Evolutionary conservation across 2,797 vertebrate species (phyloP).

Genomic region (Anomalospiza imberbis): DNA sequence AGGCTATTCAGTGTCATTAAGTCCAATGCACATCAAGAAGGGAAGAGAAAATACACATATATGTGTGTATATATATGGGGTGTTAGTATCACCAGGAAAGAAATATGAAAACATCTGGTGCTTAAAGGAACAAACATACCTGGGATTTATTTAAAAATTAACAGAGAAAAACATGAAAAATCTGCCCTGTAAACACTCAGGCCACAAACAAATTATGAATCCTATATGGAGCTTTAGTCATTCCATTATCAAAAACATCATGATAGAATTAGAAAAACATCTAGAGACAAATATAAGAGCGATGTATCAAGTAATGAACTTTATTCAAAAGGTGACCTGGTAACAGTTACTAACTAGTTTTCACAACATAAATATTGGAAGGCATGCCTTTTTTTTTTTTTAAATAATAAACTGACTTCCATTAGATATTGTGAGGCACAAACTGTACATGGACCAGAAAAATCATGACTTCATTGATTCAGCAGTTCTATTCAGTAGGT

Average conservation of each 20-base stretch:
- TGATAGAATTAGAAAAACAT: neutral
- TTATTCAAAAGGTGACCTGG: neutral
- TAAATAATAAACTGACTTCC: neutral
- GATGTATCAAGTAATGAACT: neutral
- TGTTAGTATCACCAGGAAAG: neutral
- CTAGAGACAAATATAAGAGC: neutral
- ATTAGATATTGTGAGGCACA: neutral
- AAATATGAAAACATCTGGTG: neutral
- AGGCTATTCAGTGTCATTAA: neutral
- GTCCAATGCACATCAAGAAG: neutral
- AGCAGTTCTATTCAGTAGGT: slow-evolving; percentile 12
- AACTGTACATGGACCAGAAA: neutral
- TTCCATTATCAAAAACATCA: neutral
- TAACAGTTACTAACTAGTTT: neutral
- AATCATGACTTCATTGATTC: neutral
- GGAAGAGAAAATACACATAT: neutral
- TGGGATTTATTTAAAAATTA: neutral
- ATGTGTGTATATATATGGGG: accelerated
- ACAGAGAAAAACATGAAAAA: neutral
- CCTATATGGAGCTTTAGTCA: neutral
- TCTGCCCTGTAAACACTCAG: neutral
- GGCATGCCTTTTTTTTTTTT: neutral
- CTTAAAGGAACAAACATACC: neutral
- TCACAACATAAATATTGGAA: neutral
- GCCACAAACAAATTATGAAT: neutral